Conservation (phyloP, 2,888 invertebrate genomes). For the Spialia ferax region DNA sequence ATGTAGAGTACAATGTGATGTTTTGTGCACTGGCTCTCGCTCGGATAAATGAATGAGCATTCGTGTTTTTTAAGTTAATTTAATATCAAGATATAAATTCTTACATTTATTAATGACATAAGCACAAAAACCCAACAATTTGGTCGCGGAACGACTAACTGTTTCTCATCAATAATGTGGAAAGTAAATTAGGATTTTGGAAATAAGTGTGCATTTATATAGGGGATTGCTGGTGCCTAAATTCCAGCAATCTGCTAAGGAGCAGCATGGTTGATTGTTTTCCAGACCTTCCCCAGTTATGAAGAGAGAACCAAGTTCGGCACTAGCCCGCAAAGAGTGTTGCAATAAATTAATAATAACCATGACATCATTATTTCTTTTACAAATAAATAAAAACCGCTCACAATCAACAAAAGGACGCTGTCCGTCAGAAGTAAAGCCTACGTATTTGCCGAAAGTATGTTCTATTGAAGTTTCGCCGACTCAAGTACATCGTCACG, state of each 20-base stretch:
- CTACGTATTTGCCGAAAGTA: slow-evolving; percentile 34
- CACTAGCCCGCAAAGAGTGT: no score
- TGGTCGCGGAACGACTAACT: not conserved
- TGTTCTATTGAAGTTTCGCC: slow-evolving; percentile 63
- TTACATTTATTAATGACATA: slow-evolving; percentile 28
- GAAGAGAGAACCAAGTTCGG: no score
- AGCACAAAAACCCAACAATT: slow-evolving; percentile 19
- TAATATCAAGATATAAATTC: slow-evolving; percentile 8
- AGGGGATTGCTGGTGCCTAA: no score
- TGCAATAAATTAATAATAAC: no score
- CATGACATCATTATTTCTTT: not conserved
- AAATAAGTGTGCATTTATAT: no score
- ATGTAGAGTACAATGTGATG: slow-evolving; percentile 50
- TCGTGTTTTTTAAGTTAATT: slow-evolving; percentile 17
- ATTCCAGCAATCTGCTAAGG: no score
- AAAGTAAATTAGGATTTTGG: slow-evolving; percentile 10
- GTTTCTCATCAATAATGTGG: slow-evolving; percentile 1
- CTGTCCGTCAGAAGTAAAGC: slow-evolving; percentile 3
- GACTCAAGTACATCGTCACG: slow-evolving; percentile 64
- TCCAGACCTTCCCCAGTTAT: no score
- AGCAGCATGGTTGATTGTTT: no score
- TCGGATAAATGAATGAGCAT: slow-evolving; percentile 39
- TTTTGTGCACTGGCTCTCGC: slow-evolving; percentile 53
- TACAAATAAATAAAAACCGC: not conserved
- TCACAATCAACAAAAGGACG: slow-evolving; percentile 11